phyloP scores from a whole-genome alignment of 2,888 invertebrate species.

The Lepidocyrtinus sp. region DNA sequence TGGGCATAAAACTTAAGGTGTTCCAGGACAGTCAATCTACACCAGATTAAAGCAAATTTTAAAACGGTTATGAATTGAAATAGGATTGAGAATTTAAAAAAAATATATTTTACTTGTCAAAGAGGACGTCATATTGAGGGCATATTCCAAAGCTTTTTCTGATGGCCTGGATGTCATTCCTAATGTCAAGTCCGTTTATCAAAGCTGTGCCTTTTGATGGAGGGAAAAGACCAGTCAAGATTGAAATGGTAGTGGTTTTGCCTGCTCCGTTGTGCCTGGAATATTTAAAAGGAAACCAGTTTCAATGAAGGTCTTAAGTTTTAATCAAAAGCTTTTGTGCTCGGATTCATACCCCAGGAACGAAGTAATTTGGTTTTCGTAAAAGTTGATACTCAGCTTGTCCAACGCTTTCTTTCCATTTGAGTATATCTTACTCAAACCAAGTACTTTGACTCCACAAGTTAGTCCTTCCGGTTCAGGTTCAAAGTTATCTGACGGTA shows the following conservation, averaged over 20 bases:
- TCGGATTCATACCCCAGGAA: slow-evolving; percentile 78
- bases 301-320: too few relatives aligned
- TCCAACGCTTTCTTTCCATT: slow-evolving; percentile 81
- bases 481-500: slow-evolving; percentile 72
- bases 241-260: slow-evolving; percentile 84
- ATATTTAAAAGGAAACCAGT: too few relatives aligned
- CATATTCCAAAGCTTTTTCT: slow-evolving; percentile 87
- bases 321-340: too few relatives aligned
- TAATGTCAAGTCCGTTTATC: slow-evolving; percentile 81
- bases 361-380: slow-evolving; percentile 87
- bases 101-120: too few relatives aligned
- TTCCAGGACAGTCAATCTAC: slow-evolving; percentile 86
- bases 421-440: slow-evolving; percentile 81
- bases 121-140: slow-evolving; percentile 90
- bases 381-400: slow-evolving; percentile 84
- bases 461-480: slow-evolving; percentile 73
- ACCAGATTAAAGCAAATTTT: too few relatives aligned
- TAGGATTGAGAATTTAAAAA: too few relatives aligned
- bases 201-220: slow-evolving; percentile 81
- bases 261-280: slow-evolving; percentile 85
- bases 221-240: slow-evolving; percentile 76
- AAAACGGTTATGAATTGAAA: too few relatives aligned
- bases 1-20: slow-evolving; percentile 88
- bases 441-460: slow-evolving; percentile 83
- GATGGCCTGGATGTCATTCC: slow-evolving; percentile 78